These are phyloP conservation scores for Tipula vernalis DNA, from an alignment of 2,888 invertebrate species.

Conservation along the genomic window DNA sequence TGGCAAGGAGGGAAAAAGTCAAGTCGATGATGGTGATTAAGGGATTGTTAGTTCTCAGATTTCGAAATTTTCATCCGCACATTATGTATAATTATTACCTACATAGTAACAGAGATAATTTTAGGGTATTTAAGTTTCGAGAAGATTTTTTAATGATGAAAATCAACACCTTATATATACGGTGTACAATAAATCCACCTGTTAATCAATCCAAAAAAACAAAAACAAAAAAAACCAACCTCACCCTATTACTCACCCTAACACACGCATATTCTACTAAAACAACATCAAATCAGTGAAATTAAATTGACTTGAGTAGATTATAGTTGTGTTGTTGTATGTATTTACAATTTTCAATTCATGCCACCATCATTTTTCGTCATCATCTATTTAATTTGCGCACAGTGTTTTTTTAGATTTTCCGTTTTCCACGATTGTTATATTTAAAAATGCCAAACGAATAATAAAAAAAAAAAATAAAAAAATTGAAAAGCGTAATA, in stretches of 20 bases:
- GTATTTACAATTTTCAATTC: background rate
- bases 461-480: background rate
- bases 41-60: background rate
- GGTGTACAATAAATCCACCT: background rate
- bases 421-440: background rate
- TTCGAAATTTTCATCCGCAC: background rate
- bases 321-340: background rate
- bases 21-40: background rate
- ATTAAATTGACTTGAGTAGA: background rate
- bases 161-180: background rate
- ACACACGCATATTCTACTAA: background rate
- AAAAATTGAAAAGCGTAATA: background rate
- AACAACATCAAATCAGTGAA: background rate
- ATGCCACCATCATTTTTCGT: background rate
- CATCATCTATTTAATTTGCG: background rate
- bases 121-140: background rate
- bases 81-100: background rate
- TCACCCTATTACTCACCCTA: background rate
- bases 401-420: background rate
- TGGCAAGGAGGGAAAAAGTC: background rate
- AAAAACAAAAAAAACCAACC: no score
- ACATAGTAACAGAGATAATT: background rate
- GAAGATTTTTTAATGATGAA: background rate
- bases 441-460: background rate
- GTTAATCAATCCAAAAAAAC: background rate